Conservation (phyloP, 2,113 vertebrate species). For the Pachyramphus minor region DNA sequence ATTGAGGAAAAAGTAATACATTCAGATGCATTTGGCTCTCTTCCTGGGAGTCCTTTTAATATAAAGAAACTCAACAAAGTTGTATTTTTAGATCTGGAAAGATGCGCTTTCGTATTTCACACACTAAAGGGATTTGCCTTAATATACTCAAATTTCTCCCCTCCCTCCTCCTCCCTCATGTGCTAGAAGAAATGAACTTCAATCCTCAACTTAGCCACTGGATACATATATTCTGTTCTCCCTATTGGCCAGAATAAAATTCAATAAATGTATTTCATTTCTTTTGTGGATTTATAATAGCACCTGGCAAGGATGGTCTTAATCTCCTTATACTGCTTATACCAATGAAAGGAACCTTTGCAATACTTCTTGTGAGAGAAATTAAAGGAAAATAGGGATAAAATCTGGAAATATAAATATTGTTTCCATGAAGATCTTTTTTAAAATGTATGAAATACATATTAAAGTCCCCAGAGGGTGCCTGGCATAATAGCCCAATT, state of each 20-base stretch:
- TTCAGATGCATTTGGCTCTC: slow-evolving; percentile 32
- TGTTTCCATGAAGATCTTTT: slow-evolving; percentile 1
- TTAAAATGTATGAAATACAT: slow-evolving; percentile 10
- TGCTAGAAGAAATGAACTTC: slow-evolving; percentile 35
- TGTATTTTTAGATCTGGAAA: slow-evolving; percentile 52
- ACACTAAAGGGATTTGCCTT: slow-evolving; percentile 56
- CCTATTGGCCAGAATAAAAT: slow-evolving; percentile 28
- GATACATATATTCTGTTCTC: slow-evolving; percentile 12
- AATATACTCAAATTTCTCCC: slow-evolving; percentile 31
- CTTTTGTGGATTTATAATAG: slow-evolving; percentile 44
- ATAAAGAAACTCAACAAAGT: slow-evolving; percentile 1
- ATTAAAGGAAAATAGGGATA: slow-evolving; percentile 5
- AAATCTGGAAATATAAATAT: slow-evolving; percentile 1
- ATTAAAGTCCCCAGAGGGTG: not conserved
- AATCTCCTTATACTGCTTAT: slow-evolving; percentile 28
- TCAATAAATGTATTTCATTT: slow-evolving; percentile 49
- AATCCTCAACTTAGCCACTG: slow-evolving; percentile 18
- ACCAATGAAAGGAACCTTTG: slow-evolving; percentile 1
- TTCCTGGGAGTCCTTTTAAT: slow-evolving; percentile 56
- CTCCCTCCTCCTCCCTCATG: not conserved
- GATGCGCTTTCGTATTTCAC: not conserved
- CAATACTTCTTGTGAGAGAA: not conserved
- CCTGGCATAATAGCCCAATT: not conserved
- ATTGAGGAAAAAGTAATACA: slow-evolving; percentile 49
- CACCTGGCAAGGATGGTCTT: slow-evolving; percentile 46